These are phyloP conservation scores for Ligdia adustata DNA, from an alignment of 2,888 invertebrate species.

Conservation along the genomic window DNA sequence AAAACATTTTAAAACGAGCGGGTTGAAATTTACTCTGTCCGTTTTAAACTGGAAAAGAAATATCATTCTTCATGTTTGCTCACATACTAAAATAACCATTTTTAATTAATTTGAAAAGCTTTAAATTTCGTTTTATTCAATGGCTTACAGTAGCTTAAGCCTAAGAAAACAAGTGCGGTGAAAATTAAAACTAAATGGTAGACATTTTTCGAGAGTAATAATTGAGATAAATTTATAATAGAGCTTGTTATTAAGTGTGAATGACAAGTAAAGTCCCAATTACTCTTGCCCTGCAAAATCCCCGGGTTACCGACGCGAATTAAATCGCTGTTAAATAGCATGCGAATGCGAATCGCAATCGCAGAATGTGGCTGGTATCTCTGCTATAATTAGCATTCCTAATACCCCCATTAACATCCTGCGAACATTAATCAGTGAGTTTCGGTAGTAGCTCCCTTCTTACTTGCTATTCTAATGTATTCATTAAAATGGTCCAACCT, in stretches of 20 bases:
- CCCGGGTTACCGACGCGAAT: too few relatives aligned
- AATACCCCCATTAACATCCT: slow-evolving; percentile 30
- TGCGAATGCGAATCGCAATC: slow-evolving; percentile 10
- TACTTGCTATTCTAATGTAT: slow-evolving; percentile 34
- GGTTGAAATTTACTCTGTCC: slow-evolving; percentile 14
- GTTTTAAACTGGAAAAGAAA: slow-evolving; percentile 7
- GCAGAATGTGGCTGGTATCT: slow-evolving; percentile 1
- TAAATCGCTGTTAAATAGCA: slow-evolving; percentile 1
- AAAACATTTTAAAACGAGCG: not conserved
- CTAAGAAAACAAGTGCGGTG: too few relatives aligned
- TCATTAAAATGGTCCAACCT: slow-evolving; percentile 36
- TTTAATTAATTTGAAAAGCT: too few relatives aligned
- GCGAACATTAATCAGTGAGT: slow-evolving; percentile 29
- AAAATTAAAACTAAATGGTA: too few relatives aligned
- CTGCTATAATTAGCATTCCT: slow-evolving; percentile 18
- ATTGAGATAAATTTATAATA: too few relatives aligned
- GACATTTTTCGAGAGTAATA: too few relatives aligned
- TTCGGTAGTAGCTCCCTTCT: slow-evolving; percentile 7
- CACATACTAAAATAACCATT: not conserved
- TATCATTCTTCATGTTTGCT: not conserved
- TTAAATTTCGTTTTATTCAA: too few relatives aligned
- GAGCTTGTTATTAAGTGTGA: too few relatives aligned
- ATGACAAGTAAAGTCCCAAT: too few relatives aligned
- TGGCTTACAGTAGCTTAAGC: too few relatives aligned
- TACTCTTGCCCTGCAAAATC: too few relatives aligned